Conservation (phyloP, 1,140 invertebrate species). For the Leptinotarsa lineolata region DNA sequence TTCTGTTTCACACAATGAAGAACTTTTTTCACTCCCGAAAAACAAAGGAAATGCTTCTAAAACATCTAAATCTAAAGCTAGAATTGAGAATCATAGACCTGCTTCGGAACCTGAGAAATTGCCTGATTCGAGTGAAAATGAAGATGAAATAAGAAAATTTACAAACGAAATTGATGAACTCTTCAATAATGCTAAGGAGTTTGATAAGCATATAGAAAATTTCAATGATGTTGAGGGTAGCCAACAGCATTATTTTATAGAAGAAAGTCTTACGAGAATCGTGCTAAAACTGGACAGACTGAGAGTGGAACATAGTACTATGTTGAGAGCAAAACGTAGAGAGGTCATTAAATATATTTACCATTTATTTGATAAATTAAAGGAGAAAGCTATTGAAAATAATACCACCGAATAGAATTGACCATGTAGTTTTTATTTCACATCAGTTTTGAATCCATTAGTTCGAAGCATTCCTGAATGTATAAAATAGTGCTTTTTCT, state of each 20-base stretch:
- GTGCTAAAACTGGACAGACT: slow-evolving; percentile 31
- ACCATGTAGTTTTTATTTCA: slow-evolving; percentile 5
- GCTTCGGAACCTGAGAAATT: no score
- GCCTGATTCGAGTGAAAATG: background rate
- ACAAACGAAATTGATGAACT: slow-evolving; percentile 3
- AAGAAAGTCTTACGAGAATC: slow-evolving; percentile 33
- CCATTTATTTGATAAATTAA: slow-evolving; percentile 12
- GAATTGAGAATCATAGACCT: no score
- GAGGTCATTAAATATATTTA: slow-evolving; percentile 14
- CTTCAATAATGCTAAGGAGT: slow-evolving; percentile 15
- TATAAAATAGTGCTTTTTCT: slow-evolving; percentile 38
- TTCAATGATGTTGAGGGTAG: slow-evolving; percentile 29
- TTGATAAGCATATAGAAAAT: slow-evolving; percentile 20
- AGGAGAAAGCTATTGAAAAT: slow-evolving; percentile 15
- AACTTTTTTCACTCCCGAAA: no score
- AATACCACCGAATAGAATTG: slow-evolving; percentile 9
- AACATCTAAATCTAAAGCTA: no score
- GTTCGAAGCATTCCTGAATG: slow-evolving; percentile 40
- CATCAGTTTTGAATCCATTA: slow-evolving; percentile 36
- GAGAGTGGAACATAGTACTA: background rate
- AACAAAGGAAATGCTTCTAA: no score
- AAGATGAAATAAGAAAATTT: background rate
- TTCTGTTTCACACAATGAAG: no score
- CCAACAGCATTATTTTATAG: slow-evolving; percentile 31
- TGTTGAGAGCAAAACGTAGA: slow-evolving; percentile 7